Conservation (phyloP, 2,888 invertebrate genomes). For the Plemyria rubiginata region DNA sequence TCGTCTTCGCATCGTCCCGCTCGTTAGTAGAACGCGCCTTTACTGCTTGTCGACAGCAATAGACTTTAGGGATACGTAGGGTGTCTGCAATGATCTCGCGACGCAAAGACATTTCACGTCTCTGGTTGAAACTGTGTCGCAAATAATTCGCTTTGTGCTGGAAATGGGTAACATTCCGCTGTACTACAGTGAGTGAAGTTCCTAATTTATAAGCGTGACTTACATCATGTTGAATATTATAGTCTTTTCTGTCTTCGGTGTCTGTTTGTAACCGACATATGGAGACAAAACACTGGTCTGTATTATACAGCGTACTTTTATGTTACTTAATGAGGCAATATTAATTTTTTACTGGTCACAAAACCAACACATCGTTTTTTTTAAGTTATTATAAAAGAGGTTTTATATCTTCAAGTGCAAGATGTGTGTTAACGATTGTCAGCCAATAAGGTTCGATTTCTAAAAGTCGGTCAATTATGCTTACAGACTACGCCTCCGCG, state of each 20-base stretch:
- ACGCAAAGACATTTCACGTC: slow-evolving; percentile 3
- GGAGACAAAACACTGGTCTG: no score
- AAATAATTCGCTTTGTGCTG: slow-evolving; percentile 8
- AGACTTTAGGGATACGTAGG: not conserved
- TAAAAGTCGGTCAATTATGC: slow-evolving; percentile 3
- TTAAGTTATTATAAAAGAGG: no score
- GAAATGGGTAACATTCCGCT: not conserved
- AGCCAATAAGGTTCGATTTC: not conserved
- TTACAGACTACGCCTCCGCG: not conserved
- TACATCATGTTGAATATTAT: not conserved
- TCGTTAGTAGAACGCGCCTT: no score
- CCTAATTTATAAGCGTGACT: not conserved
- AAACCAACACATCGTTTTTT: no score
- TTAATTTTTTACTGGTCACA: no score
- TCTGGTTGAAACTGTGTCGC: not conserved
- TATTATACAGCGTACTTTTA: no score
- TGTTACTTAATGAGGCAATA: no score
- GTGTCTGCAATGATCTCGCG: slow-evolving; percentile 4
- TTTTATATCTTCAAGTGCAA: no score
- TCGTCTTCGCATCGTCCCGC: no score
- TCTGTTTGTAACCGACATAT: no score
- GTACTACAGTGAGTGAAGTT: not conserved
- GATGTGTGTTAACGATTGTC: not conserved
- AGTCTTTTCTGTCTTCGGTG: no score
- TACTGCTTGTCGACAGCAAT: slow-evolving; percentile 19